Conservation (phyloP, 2,113 vertebrate genomes). For the Anguilla japonica region DNA sequence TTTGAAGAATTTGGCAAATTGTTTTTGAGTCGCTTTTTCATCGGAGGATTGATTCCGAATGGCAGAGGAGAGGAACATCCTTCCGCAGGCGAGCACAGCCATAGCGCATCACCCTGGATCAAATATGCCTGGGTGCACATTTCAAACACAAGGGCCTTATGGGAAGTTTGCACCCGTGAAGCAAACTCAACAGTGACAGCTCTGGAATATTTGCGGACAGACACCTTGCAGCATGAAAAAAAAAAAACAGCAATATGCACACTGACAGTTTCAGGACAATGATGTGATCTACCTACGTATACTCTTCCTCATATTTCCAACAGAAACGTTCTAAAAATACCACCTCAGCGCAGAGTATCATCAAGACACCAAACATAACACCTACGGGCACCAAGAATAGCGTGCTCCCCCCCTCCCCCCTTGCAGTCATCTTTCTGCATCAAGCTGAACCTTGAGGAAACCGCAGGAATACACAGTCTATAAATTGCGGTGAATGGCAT, state of each 20-base stretch:
- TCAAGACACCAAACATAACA: not conserved
- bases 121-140: not conserved
- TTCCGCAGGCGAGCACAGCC: not conserved
- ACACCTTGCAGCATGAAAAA: not conserved
- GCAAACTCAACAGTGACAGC: not conserved
- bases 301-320: not conserved
- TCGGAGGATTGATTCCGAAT: not conserved
- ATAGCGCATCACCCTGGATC: not conserved
- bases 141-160: not conserved
- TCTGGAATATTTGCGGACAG: not conserved
- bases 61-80: not conserved
- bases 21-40: not conserved
- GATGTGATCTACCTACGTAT: not conserved
- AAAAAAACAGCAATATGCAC: not conserved
- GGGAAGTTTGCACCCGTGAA: not conserved
- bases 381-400: not conserved
- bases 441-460: not conserved
- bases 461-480: not conserved
- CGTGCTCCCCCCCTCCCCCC: too few relatives aligned
- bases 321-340: not conserved
- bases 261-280: not conserved
- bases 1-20: too few relatives aligned
- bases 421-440: not conserved
- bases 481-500: slow-evolving; percentile 1
- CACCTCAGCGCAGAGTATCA: not conserved